Conservation (phyloP, 1,140 invertebrate species). For the Battus philenor region DNA sequence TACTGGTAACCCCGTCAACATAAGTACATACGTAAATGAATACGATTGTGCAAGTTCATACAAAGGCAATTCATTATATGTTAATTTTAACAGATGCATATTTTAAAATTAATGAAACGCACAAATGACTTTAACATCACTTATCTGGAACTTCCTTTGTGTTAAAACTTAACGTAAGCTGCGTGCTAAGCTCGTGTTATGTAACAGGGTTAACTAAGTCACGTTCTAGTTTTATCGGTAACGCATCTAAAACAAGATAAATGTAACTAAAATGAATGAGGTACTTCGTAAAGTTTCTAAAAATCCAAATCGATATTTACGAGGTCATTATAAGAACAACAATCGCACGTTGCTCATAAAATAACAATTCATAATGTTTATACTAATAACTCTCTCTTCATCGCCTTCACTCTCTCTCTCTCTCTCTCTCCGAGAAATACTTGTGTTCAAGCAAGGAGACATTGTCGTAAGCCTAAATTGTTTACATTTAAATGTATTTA, state of each 20-base stretch:
- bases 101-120: conserved; percentile 60
- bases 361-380: no score
- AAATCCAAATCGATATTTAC: no score
- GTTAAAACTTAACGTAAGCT: conserved; percentile 40
- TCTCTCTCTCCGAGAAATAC: no score
- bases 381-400: no score
- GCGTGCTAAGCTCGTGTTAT: conserved; percentile 33
- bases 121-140: conserved; percentile 46
- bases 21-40: conserved; percentile 17
- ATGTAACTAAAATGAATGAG: not conserved
- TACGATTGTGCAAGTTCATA: conserved; percentile 40
- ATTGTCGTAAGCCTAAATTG: no score
- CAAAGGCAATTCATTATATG: conserved; percentile 53
- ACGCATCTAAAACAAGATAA: conserved; percentile 33
- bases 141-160: conserved; percentile 54
- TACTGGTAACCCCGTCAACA: conserved; percentile 13
- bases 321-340: no score
- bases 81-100: conserved; percentile 53
- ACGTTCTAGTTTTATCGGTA: conserved; percentile 52
- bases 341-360: no score
- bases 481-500: no score
- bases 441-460: no score
- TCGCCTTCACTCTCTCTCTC: no score
- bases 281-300: no score
- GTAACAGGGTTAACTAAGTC: conserved; percentile 59